Percentiles rank a stretch among this genome's conserved stretches.
Conservation (phyloP, 2,888 invertebrate species). For the Operophtera brumata region DNA sequence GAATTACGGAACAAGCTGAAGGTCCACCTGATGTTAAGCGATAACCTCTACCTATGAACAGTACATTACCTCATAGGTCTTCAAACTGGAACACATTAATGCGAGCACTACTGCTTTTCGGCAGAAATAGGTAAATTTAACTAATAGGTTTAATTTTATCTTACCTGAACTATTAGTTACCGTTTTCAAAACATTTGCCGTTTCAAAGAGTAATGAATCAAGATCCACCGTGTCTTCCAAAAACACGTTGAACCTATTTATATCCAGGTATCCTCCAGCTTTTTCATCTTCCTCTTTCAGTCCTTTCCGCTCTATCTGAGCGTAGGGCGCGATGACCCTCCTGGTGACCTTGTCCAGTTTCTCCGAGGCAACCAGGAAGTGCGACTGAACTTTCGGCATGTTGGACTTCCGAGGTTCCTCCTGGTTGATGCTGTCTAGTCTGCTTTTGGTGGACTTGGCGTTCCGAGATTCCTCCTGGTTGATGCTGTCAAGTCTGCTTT, state of each 20-base stretch:
- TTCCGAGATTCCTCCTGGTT: too few relatives aligned
- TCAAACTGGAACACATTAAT: too few relatives aligned
- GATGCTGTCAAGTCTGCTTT: too few relatives aligned
- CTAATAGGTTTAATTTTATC: too few relatives aligned
- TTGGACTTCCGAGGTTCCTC: constrained; percentile 21
- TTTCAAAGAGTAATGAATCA: constrained; percentile 78
- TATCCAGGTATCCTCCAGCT: constrained; percentile 62
- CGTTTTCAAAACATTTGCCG: constrained; percentile 78
- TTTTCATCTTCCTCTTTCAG: constrained; percentile 59
- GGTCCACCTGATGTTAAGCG: too few relatives aligned
- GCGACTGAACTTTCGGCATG: constrained; percentile 57
- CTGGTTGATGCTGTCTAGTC: constrained; percentile 45
- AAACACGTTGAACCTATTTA: constrained; percentile 72
- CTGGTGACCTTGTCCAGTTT: constrained; percentile 77
- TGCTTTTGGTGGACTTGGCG: constrained; percentile 53
- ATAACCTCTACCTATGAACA: too few relatives aligned
- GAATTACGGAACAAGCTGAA: too few relatives aligned
- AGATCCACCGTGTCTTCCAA: constrained; percentile 80
- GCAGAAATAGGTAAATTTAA: too few relatives aligned
- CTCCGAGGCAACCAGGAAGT: constrained; percentile 68
- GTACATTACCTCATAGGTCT: too few relatives aligned
- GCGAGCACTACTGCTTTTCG: too few relatives aligned
- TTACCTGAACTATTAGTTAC: constrained; percentile 80
- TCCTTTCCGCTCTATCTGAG: constrained; percentile 70
- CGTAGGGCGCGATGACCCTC: constrained; percentile 82